These are phyloP conservation scores for Hippopotamus amphibius DNA, from an alignment of 2,113 vertebrate species.

Conservation along the genomic window DNA sequence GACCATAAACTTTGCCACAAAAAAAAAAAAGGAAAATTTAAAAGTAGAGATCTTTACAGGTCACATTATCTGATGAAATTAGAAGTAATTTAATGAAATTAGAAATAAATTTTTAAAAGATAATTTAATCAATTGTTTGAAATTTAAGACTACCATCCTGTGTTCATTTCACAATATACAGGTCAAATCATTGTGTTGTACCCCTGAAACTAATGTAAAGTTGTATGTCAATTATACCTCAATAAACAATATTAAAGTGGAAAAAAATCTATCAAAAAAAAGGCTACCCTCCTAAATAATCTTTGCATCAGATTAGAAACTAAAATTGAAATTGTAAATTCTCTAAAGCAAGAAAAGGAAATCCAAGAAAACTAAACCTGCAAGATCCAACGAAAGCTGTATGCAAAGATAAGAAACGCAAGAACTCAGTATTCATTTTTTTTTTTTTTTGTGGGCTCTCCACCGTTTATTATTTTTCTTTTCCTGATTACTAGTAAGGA, in stretches of 20 bases:
- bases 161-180: neutral
- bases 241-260: neutral
- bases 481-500: no score
- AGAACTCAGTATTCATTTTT: neutral
- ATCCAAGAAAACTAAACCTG: neutral
- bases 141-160: neutral
- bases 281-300: neutral
- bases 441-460: no score
- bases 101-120: neutral
- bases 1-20: neutral
- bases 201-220: neutral
- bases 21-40: neutral
- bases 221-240: neutral
- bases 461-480: no score
- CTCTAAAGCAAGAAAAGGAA: neutral
- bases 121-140: constrained; percentile 27
- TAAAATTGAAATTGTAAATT: neutral
- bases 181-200: neutral
- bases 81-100: neutral
- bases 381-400: neutral
- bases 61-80: neutral
- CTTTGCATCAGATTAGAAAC: constrained; percentile 29
- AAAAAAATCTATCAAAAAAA: neutral
- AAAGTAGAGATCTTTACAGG: neutral
- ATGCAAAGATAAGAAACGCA: neutral